A percentile compares a stretch with the other conserved stretches of the same genome.
Conservation (phyloP, 2,797 vertebrate species). For the Sebastiscus tertius region DNA sequence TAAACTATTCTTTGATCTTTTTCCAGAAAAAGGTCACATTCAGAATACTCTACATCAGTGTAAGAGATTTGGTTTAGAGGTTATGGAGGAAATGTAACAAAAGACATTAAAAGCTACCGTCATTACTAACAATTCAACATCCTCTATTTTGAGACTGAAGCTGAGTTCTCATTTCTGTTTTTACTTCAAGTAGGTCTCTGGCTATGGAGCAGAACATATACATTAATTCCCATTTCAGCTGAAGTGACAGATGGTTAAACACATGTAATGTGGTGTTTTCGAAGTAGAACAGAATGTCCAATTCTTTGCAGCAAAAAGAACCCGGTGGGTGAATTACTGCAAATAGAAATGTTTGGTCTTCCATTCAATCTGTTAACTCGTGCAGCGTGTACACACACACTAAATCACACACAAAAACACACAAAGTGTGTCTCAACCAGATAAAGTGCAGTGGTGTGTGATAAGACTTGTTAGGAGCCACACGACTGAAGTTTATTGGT, state of each 20-base stretch:
- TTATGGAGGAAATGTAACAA: neutral
- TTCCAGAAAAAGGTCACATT: neutral
- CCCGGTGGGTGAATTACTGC: neutral
- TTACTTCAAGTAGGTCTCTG: neutral
- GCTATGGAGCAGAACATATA: neutral
- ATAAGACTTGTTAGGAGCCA: constrained; percentile 9
- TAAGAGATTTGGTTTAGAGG: neutral
- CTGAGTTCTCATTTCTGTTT: neutral
- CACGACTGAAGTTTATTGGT: neutral
- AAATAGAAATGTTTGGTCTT: neutral
- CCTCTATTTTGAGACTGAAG: neutral
- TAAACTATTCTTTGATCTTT: neutral
- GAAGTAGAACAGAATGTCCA: neutral
- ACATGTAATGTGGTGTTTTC: neutral
- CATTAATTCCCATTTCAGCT: neutral
- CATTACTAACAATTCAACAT: neutral
- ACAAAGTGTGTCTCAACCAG: neutral
- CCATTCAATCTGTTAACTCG: neutral
- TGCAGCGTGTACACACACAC: neutral
- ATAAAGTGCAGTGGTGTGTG: neutral
- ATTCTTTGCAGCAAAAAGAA: neutral
- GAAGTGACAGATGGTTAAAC: neutral
- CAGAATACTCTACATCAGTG: neutral
- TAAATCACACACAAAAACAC: neutral
- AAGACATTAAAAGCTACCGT: neutral